These are phyloP conservation scores for Pollenia angustigena DNA, from an alignment of 2,888 invertebrate species.

Conservation along the genomic window DNA sequence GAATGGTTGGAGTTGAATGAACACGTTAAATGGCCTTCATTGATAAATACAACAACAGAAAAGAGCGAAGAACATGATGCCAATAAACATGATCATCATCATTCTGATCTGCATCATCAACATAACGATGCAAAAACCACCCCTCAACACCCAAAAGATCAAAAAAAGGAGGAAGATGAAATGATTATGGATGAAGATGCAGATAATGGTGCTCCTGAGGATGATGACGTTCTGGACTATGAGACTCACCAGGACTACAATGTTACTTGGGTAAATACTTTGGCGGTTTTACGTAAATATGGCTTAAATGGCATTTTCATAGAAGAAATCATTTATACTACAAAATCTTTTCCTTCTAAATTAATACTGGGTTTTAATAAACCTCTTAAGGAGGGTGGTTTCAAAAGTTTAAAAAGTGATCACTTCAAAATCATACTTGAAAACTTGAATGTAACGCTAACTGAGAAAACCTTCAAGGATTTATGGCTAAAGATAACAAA, in stretches of 20 bases:
- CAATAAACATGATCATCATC: slow-evolving; percentile 37
- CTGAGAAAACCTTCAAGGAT: neutral
- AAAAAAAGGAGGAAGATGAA: slow-evolving; percentile 17
- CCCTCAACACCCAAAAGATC: neutral
- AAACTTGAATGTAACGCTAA: slow-evolving; percentile 26
- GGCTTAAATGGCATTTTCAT: slow-evolving; percentile 75
- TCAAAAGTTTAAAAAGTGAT: slow-evolving; percentile 63
- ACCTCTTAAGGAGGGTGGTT: slow-evolving; percentile 71
- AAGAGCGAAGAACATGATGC: slow-evolving; percentile 44
- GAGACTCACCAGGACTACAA: neutral
- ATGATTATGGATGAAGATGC: slow-evolving; percentile 17
- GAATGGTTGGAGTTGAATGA: slow-evolving; percentile 73
- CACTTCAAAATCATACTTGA: slow-evolving; percentile 59
- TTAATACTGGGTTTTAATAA: slow-evolving; percentile 71
- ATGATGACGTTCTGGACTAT: neutral
- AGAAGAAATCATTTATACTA: slow-evolving; percentile 71
- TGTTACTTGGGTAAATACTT: slow-evolving; percentile 71
- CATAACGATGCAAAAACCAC: slow-evolving; percentile 4
- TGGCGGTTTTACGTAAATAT: slow-evolving; percentile 73
- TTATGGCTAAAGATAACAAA: slow-evolving; percentile 67
- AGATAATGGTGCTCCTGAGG: neutral
- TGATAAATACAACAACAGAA: slow-evolving; percentile 56
- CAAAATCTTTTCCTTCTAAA: slow-evolving; percentile 55
- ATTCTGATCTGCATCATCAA: neutral
- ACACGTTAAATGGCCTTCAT: slow-evolving; percentile 73